phyloP scores from a whole-genome alignment of 2,797 vertebrate genomes.

The Esox lucius region DNA sequence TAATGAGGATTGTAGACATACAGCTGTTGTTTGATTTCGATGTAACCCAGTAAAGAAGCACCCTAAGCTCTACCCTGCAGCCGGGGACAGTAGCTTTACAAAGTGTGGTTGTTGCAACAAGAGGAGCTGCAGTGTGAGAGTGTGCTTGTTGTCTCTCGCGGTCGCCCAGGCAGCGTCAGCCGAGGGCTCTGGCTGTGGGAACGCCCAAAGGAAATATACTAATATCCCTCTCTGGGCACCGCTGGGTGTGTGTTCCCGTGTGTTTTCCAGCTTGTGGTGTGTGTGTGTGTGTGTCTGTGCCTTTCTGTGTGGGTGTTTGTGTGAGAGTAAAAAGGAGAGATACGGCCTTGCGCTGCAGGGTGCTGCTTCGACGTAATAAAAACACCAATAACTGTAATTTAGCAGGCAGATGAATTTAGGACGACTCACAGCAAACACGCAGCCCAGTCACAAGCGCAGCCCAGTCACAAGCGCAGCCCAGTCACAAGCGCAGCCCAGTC shows the following conservation, averaged over 20 bases:
- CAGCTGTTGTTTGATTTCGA: slow-evolving; percentile 65
- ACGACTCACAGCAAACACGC: not conserved
- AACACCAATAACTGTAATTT: slow-evolving; percentile 3
- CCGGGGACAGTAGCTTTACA: slow-evolving; percentile 57
- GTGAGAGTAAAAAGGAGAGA: not conserved
- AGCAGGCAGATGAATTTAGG: not conserved
- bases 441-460: too few relatives aligned
- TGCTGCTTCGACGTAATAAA: not conserved
- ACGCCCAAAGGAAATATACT: slow-evolving; percentile 54
- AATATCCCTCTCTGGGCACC: slow-evolving; percentile 45
- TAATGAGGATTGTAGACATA: not conserved
- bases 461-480: too few relatives aligned
- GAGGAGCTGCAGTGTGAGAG: slow-evolving; percentile 53
- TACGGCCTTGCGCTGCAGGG: not conserved
- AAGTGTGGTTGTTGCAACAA: slow-evolving; percentile 41
- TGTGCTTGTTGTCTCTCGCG: slow-evolving; percentile 33
- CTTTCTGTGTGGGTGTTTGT: not conserved
- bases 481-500: too few relatives aligned
- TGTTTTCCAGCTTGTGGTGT: not conserved
- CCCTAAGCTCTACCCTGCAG: slow-evolving; percentile 62
- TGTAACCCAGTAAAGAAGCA: slow-evolving; percentile 66
- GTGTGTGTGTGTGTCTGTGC: not conserved
- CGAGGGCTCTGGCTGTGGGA: slow-evolving; percentile 33
- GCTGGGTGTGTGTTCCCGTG: not conserved
- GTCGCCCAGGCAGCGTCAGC: slow-evolving; percentile 29